Evolutionary conservation across 2,888 invertebrate genomes (phyloP).

Genomic region (Drosophila quinaria): DNA sequence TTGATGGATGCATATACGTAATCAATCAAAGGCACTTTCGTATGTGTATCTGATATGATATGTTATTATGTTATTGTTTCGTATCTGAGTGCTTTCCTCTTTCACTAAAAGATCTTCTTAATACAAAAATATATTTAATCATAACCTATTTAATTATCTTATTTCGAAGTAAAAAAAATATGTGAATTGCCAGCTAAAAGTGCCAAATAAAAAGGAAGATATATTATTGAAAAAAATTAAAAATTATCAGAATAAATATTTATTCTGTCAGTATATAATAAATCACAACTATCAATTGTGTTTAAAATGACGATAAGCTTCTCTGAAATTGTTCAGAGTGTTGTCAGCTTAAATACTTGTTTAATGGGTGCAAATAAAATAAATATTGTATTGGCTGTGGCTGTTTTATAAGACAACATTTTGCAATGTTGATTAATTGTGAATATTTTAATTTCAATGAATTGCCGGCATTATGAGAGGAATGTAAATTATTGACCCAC

Average conservation of each 20-base stretch:
- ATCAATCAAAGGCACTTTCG: conserved; percentile 1
- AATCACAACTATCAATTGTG: background rate
- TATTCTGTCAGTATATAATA: no score
- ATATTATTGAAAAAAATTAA: background rate
- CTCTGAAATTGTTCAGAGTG: conserved; percentile 1
- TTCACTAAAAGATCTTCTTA: background rate
- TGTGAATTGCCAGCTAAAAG: background rate
- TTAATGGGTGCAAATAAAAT: conserved; percentile 1
- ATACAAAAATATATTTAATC: no score
- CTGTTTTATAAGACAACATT: conserved; percentile 1
- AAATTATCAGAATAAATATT: background rate
- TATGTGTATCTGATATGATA: background rate
- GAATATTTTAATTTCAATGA: background rate
- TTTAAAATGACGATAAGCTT: conserved; percentile 1
- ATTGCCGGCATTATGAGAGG: background rate
- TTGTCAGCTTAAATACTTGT: background rate
- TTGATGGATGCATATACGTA: conserved; percentile 3
- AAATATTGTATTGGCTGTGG: background rate
- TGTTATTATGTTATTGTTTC: background rate
- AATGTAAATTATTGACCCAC: conserved; percentile 4
- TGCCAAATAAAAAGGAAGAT: background rate
- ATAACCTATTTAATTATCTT: no score
- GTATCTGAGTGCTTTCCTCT: background rate
- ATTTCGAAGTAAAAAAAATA: background rate
- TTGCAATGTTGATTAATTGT: conserved; percentile 8